Percentiles rank a stretch among this genome's conserved stretches.
Conservation (phyloP, 2,113 vertebrate genomes). For the Labeo rohita region DNA sequence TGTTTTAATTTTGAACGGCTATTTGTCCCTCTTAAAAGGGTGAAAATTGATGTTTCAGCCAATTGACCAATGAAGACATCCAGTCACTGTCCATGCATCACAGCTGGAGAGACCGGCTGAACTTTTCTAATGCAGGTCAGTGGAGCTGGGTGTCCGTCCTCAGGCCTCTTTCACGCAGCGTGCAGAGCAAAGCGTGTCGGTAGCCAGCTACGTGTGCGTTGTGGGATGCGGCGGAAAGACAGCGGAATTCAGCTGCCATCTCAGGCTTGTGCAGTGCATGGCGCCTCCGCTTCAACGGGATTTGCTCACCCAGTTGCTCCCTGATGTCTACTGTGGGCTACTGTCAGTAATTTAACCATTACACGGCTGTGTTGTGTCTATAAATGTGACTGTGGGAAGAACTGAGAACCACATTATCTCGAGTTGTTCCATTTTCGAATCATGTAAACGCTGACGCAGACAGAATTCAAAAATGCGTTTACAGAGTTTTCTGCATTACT, state of each 20-base stretch:
- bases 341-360: constrained; percentile 38
- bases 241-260: constrained; percentile 41
- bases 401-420: not conserved
- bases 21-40: constrained; percentile 60
- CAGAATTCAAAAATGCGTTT: not conserved
- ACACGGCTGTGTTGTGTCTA: not conserved
- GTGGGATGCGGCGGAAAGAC: not conserved
- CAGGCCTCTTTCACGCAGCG: not conserved
- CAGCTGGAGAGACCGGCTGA: constrained; percentile 23
- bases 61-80: constrained; percentile 61
- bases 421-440: not conserved
- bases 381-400: not conserved
- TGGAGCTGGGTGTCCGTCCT: constrained; percentile 23
- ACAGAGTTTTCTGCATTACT: not conserved
- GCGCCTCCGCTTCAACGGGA: not conserved
- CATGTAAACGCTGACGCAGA: not conserved
- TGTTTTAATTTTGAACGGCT: constrained; percentile 62
- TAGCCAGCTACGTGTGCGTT: constrained; percentile 9
- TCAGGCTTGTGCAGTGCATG: constrained; percentile 16
- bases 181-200: not conserved
- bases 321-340: not conserved
- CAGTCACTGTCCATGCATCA: constrained; percentile 31
- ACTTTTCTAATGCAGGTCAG: constrained; percentile 30
- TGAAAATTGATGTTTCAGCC: constrained; percentile 66
- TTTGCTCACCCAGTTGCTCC: constrained; percentile 28